Percentiles rank a stretch among this genome's conserved stretches.
Evolutionary conservation across 2,888 invertebrate species (phyloP).

Genomic region (Villa cingulata): DNA sequence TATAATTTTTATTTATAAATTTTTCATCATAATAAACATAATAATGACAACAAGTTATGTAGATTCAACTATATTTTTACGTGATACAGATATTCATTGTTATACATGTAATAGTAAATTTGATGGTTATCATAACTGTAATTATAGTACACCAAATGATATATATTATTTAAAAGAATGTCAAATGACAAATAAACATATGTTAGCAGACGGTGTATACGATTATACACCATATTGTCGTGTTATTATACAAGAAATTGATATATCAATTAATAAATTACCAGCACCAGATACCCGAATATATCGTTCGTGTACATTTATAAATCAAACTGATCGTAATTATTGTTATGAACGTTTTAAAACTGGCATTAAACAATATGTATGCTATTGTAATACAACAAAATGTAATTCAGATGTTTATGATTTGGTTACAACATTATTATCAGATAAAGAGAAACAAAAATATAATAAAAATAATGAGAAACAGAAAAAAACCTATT

Average conservation of each 20-base stretch:
- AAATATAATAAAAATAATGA: neutral
- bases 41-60: no score
- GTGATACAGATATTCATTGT: neutral
- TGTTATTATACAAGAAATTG: neutral
- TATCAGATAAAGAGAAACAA: neutral
- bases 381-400: neutral
- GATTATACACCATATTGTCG: neutral
- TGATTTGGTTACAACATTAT: neutral
- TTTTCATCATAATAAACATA: no score
- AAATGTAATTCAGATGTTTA: neutral
- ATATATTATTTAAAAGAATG: neutral
- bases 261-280: neutral
- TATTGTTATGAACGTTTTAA: neutral
- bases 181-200: neutral
- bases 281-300: neutral
- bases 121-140: neutral
- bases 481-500: no score
- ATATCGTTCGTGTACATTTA: neutral
- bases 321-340: neutral
- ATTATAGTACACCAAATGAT: neutral
- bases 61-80: no score
- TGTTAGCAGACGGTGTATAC: neutral
- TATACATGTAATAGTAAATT: neutral
- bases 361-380: neutral
- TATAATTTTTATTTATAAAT: no score